Conservation (phyloP, 2,888 invertebrate genomes). For the Folsomia candida region DNA sequence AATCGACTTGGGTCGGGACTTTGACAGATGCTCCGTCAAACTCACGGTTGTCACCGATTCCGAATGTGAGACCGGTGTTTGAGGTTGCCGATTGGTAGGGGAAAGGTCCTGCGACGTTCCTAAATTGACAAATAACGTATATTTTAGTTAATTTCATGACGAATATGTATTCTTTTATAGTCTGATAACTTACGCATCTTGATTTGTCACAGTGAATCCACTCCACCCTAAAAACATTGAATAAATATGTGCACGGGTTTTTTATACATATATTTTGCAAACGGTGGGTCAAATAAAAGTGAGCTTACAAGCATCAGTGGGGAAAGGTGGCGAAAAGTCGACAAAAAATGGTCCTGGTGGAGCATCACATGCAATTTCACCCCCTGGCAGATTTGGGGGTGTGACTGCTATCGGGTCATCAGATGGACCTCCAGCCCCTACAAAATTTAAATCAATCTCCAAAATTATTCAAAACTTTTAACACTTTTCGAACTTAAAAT, state of each 20-base stretch:
- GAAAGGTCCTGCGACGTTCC: conserved; percentile 41
- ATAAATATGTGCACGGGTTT: conserved; percentile 1
- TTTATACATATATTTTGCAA: background rate
- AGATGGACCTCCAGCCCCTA: conserved; percentile 28
- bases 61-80: conserved; percentile 31
- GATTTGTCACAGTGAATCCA: conserved; percentile 39
- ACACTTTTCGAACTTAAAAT: too few relatives aligned
- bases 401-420: conserved; percentile 32
- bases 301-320: conserved; percentile 39
- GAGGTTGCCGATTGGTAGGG: conserved; percentile 38
- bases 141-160: background rate
- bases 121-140: too few relatives aligned
- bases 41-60: conserved; percentile 27
- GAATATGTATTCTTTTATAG: background rate
- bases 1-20: conserved; percentile 34
- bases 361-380: conserved; percentile 35
- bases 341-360: conserved; percentile 44
- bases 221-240: conserved; percentile 37
- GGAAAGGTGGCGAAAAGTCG: conserved; percentile 40
- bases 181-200: conserved; percentile 31
- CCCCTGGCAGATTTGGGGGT: conserved; percentile 40
- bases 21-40: conserved; percentile 44
- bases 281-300: background rate
- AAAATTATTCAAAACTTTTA: too few relatives aligned
- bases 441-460: too few relatives aligned